Evolutionary conservation across 2,113 vertebrate species (phyloP).

Genomic region (Tetrao urogallus): DNA sequence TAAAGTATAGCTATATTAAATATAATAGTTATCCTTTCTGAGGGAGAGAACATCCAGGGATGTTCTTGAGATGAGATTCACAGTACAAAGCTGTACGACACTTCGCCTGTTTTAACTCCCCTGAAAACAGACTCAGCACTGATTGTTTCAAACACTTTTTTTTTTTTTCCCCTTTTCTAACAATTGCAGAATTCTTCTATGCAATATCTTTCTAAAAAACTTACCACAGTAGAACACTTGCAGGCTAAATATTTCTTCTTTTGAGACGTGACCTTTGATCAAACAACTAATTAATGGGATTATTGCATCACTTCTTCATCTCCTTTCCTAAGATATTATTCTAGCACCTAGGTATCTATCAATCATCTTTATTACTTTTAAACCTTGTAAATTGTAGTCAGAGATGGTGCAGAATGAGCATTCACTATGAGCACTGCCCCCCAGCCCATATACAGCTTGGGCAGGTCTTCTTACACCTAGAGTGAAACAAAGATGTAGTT

Average conservation of each 20-base stretch:
- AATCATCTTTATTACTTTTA: not conserved
- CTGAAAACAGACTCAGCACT: not conserved
- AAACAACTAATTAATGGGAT: not conserved
- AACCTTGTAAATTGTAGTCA: not conserved
- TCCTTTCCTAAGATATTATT: not conserved
- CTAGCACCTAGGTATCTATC: not conserved
- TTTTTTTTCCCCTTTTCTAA: not conserved
- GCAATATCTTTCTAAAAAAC: not conserved
- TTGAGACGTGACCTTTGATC: not conserved
- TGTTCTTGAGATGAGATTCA: not conserved
- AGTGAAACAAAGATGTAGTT: not conserved
- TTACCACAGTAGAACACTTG: not conserved
- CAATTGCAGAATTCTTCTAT: not conserved
- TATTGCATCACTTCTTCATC: not conserved
- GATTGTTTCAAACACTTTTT: not conserved
- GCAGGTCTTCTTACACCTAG: too few species aligned
- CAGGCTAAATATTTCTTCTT: not conserved
- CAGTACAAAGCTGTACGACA: not conserved
- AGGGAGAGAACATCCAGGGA: not conserved
- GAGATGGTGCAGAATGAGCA: not conserved
- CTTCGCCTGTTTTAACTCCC: not conserved
- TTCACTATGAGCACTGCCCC: not conserved
- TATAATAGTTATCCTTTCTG: not conserved
- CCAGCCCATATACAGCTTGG: not conserved
- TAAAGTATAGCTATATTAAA: constrained; percentile 30